Evolutionary conservation across 2,888 invertebrate species (phyloP), one percentile per base, ranked within the genome.

Genomic region (Ochlodes sylvanus): DNA sequence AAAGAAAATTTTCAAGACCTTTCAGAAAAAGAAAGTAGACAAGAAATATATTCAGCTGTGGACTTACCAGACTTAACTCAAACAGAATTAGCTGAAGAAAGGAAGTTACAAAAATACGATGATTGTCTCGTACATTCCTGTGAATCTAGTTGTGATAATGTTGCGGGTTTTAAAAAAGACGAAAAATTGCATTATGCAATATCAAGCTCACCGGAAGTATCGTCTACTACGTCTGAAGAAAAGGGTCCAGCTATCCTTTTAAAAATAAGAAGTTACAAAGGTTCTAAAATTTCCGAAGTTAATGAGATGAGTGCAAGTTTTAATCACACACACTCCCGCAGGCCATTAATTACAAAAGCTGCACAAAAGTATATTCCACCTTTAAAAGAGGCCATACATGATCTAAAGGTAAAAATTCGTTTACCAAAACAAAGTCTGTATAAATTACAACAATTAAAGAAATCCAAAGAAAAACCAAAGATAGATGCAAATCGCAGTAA

Each of bases 291-390:
- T 71, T 88, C 92, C 4, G 83, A 90, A 82, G 77, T 90, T 68
- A 86, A 86, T 77, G 80, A 87, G 72, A 76, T 78, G 63, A 79
- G 71, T 42, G 71, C 79, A 68, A 80, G 75, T 41, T 76, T 71
- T 55, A 74, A 67, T 55, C 32, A 15, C 4, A 54, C 82, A 38
- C 84, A 86, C 67, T 88, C 89, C 77, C 76, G 77, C 63, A 80
- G 89, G 70, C 90, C 89, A 34, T 80, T 94, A 70, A 80, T 93
- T 60, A 94, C 93, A 44, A 94, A 94, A 81, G 94, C 87, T 63
- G 94, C 94, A 64, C 90, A 93, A 81, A 94, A 94, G 83, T 94
- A 94, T 76, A 93, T 94, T 78, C 93, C 94, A 63, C 93, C 94
- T 6, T 73, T 90, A 71, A 88, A 85, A 79, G 89, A 89, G 76